phyloP scores from a whole-genome alignment of 2,113 vertebrate species.

The Dasyornis broadbenti region DNA sequence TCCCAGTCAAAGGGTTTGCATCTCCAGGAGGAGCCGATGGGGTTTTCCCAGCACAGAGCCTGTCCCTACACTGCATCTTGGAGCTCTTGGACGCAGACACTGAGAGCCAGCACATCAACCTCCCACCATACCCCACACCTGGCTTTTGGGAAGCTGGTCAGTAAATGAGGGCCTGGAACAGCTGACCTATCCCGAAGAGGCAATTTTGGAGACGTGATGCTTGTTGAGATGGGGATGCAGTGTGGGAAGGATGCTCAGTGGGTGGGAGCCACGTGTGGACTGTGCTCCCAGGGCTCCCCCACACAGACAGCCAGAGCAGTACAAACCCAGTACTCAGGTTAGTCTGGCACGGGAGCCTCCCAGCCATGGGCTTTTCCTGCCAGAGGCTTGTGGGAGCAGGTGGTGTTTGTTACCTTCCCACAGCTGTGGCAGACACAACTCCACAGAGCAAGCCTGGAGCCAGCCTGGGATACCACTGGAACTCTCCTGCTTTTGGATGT shows the following conservation, averaged over 20 bases:
- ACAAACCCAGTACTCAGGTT: not conserved
- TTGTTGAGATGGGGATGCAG: not conserved
- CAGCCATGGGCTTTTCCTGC: not conserved
- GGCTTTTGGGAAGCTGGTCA: not conserved
- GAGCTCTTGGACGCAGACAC: not conserved
- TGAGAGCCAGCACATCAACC: not conserved
- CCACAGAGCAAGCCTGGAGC: not conserved
- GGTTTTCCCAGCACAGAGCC: not conserved
- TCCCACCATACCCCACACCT: rapidly evolving
- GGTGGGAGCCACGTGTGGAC: rapidly evolving
- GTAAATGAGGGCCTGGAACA: not conserved
- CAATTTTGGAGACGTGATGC: not conserved
- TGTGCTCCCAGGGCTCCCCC: not conserved
- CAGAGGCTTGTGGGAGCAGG: not conserved
- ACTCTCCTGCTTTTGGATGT: rapidly evolving
- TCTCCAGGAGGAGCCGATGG: not conserved
- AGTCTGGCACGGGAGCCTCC: rapidly evolving
- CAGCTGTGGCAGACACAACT: not conserved
- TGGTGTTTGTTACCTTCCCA: not conserved
- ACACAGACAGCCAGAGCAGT: rapidly evolving
- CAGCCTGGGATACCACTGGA: not conserved
- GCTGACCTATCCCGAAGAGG: not conserved
- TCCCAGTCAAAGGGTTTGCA: rapidly evolving
- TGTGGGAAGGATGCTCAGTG: not conserved
- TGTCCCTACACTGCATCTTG: not conserved